Evolutionary conservation across 2,888 invertebrate genomes (phyloP).

Genomic region (Noctua janthe): DNA sequence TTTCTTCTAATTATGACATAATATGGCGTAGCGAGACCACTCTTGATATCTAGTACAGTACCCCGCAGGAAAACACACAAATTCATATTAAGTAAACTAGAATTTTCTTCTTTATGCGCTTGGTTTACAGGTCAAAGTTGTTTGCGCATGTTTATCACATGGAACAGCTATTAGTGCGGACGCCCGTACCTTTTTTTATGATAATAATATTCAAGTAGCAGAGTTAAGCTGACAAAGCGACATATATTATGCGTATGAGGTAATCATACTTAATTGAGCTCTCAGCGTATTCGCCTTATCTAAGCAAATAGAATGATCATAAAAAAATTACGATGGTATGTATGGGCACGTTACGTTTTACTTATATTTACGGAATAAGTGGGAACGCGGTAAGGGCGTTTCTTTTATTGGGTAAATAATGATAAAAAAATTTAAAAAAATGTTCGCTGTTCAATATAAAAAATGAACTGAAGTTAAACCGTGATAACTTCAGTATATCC

Average conservation of each 20-base stretch:
- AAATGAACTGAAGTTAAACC: too few relatives aligned
- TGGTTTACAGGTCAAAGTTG: slow-evolving; percentile 53
- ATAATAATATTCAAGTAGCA: slow-evolving; percentile 69
- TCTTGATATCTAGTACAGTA: slow-evolving; percentile 60
- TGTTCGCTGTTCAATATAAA: too few relatives aligned
- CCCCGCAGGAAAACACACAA: slow-evolving; percentile 57
- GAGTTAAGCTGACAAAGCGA: slow-evolving; percentile 62
- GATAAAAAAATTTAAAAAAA: neutral
- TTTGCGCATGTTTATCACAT: slow-evolving; percentile 40
- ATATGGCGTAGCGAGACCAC: slow-evolving; percentile 62
- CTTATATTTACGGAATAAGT: neutral
- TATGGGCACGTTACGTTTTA: neutral
- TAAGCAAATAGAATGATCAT: slow-evolving; percentile 38
- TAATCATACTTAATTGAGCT: slow-evolving; percentile 59
- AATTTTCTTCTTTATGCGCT: slow-evolving; percentile 52
- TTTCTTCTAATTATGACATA: slow-evolving; percentile 69
- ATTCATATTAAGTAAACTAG: slow-evolving; percentile 33
- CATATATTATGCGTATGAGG: slow-evolving; percentile 59
- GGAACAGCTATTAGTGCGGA: slow-evolving; percentile 62
- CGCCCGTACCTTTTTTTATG: slow-evolving; percentile 66
- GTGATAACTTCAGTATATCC: too few relatives aligned
- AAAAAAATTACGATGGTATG: slow-evolving; percentile 19
- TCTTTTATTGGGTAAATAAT: slow-evolving; percentile 6
- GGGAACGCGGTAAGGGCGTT: neutral
- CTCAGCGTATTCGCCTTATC: slow-evolving; percentile 19